These are phyloP conservation scores for Lordiphosa mommai DNA, from an alignment of 1,140 invertebrate species.

Conservation along the genomic window DNA sequence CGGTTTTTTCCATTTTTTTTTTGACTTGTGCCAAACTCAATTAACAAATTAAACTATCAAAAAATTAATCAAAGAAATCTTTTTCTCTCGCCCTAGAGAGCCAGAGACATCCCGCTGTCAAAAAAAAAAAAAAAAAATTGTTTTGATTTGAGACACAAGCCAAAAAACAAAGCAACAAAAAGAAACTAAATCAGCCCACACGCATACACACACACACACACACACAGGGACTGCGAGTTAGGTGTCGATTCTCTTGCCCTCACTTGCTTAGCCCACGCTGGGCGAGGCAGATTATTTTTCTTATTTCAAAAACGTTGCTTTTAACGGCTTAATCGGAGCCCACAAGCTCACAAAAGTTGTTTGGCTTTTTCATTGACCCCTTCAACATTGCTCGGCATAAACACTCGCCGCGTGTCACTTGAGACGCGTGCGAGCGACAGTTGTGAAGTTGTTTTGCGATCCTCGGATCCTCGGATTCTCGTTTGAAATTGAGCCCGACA, in stretches of 20 bases:
- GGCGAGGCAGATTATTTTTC: neutral
- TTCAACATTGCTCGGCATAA: neutral
- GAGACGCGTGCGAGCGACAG: constrained; percentile 76
- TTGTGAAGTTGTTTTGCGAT: constrained; percentile 27
- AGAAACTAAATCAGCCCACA: constrained; percentile 20
- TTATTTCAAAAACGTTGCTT: constrained; percentile 19
- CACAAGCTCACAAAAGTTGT: neutral
- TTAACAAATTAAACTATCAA: constrained; percentile 43
- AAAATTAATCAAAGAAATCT: constrained; percentile 33
- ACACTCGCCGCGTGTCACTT: constrained; percentile 74
- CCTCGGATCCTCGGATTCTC: constrained; percentile 30
- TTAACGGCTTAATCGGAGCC: constrained; percentile 46
- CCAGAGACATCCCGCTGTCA: constrained; percentile 47
- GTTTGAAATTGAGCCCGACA: constrained; percentile 72
- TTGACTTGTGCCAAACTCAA: constrained; percentile 67
- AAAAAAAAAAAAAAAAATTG: constrained; percentile 35
- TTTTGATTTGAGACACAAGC: constrained; percentile 69
- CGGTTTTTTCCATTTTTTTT: neutral
- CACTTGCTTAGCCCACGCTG: no score
- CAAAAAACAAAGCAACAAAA: constrained; percentile 28
- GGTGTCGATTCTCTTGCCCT: neutral
- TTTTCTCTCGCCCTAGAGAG: neutral
- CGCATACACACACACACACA: no score
- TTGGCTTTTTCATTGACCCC: constrained; percentile 1
- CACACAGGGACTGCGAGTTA: neutral